Evolutionary conservation across 2,113 vertebrate species (phyloP).

Genomic region (Saccopteryx bilineata): DNA sequence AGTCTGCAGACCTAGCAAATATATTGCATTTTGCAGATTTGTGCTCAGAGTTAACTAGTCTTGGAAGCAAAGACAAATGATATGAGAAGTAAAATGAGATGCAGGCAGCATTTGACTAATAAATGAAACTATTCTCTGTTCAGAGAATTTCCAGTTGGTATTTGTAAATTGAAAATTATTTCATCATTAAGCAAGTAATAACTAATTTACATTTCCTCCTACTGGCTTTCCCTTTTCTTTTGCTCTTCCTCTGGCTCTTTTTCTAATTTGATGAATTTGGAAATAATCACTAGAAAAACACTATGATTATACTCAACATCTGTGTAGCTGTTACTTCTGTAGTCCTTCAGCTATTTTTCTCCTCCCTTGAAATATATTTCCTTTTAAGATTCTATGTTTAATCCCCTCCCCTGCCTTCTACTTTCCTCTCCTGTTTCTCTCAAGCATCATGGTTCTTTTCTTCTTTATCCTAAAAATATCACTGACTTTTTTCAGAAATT

Average conservation of each 20-base stretch:
- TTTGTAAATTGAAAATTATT: conserved; percentile 56
- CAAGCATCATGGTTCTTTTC: neutral
- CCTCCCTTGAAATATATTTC: conserved; percentile 24
- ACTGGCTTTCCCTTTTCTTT: conserved; percentile 4
- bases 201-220: conserved; percentile 44
- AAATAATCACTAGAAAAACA: conserved; percentile 46
- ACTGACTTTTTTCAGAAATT: neutral
- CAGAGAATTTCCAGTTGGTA: conserved; percentile 57
- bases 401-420: neutral
- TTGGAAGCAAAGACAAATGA: conserved; percentile 45
- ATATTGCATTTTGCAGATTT: conserved; percentile 24
- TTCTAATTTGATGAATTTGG: conserved; percentile 52
- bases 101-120: conserved; percentile 51
- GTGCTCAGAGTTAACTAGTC: conserved; percentile 50
- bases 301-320: conserved; percentile 1
- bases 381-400: neutral
- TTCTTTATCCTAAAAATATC: neutral
- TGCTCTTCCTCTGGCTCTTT: conserved; percentile 39
- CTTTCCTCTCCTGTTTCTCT: neutral
- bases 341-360: neutral
- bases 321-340: neutral
- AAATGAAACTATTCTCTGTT: conserved; percentile 70
- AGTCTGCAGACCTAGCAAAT: neutral
- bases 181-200: conserved; percentile 68
- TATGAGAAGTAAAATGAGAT: conserved; percentile 63